A percentile compares a stretch with the other conserved stretches of the same genome.
Conservation (phyloP, 2,113 vertebrate genomes). For the human region DNA sequence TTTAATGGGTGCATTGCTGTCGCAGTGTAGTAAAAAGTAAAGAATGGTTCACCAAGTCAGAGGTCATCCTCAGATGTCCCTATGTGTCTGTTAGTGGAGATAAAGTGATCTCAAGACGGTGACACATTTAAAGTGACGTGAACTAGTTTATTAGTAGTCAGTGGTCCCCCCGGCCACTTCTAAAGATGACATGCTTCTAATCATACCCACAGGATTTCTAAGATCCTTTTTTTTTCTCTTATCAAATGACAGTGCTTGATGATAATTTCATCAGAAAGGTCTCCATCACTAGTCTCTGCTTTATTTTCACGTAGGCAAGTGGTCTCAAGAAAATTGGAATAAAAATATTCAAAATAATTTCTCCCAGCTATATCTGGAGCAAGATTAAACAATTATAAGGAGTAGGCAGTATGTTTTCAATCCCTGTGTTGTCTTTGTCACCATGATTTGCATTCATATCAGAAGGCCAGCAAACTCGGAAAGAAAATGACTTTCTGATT, state of each 20-base stretch:
- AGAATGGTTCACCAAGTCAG: neutral
- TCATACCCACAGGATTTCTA: neutral
- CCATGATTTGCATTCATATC: neutral
- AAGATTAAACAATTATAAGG: neutral
- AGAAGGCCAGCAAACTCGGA: neutral
- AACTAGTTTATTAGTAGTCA: neutral
- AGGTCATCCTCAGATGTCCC: neutral
- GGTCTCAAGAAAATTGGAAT: neutral
- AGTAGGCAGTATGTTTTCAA: accelerated
- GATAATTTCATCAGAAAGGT: neutral
- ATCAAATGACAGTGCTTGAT: neutral
- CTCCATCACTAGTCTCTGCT: neutral
- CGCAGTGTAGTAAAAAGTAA: neutral
- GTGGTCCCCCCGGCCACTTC: neutral
- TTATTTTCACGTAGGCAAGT: neutral
- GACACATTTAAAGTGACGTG: neutral
- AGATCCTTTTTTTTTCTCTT: neutral
- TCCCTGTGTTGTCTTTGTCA: neutral
- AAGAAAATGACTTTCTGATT: constrained; percentile 44
- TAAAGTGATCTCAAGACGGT: neutral
- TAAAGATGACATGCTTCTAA: neutral
- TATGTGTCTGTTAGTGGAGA: neutral
- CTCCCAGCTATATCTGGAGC: neutral
- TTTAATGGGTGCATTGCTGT: accelerated
- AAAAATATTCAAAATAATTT: neutral